Evolutionary conservation across 2,888 invertebrate species (phyloP).

Genomic region (Phasia obesa): DNA sequence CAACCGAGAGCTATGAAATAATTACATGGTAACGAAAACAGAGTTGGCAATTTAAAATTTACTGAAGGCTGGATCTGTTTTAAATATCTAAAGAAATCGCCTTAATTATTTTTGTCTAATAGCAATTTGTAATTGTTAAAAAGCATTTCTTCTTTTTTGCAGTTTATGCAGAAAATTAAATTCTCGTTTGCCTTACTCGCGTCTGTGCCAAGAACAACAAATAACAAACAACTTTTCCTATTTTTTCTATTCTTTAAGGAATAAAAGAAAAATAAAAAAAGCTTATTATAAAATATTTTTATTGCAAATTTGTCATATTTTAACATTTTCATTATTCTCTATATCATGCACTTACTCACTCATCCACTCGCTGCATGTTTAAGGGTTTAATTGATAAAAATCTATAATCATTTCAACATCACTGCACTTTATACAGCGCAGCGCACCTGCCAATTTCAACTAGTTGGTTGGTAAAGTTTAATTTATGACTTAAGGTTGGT

Average conservation of each 20-base stretch:
- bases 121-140: too few species aligned
- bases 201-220: constrained; percentile 38
- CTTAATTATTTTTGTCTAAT: too few species aligned
- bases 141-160: too few species aligned
- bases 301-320: neutral
- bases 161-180: constrained; percentile 11
- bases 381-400: constrained; percentile 62
- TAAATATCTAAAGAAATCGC: constrained; percentile 31
- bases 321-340: constrained; percentile 15
- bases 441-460: constrained; percentile 57
- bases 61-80: too few species aligned
- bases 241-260: constrained; percentile 23
- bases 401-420: constrained; percentile 51
- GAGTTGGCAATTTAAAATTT: too few species aligned
- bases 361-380: neutral
- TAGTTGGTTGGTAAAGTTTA: constrained; percentile 54
- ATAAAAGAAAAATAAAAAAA: neutral
- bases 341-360: neutral
- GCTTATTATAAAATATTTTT: constrained; percentile 28
- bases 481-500: constrained; percentile 61
- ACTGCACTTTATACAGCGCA: constrained; percentile 42
- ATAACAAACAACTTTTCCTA: constrained; percentile 8
- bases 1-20: too few species aligned
- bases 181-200: constrained; percentile 26
- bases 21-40: too few species aligned